Conservation (phyloP, 2,888 invertebrate species). For the Himalopsyche tibetana region DNA sequence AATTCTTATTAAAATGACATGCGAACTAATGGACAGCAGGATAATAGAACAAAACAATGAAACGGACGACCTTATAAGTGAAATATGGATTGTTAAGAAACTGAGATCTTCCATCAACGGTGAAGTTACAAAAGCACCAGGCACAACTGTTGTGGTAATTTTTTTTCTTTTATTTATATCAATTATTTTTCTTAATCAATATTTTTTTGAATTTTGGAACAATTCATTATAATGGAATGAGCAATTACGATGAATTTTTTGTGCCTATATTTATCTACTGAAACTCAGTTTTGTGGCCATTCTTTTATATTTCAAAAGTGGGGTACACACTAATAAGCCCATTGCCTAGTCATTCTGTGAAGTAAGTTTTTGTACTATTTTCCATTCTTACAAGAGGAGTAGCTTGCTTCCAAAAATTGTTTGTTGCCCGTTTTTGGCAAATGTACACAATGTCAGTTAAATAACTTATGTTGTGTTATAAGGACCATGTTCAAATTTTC, state of each 20-base stretch:
- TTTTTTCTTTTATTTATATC: conserved; percentile 45
- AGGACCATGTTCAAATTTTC: background rate
- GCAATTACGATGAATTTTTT: too few species aligned
- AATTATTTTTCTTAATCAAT: conserved; percentile 44
- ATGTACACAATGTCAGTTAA: too few species aligned
- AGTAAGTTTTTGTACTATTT: too few species aligned
- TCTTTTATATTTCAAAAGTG: too few species aligned
- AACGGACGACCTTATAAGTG: conserved; percentile 77
- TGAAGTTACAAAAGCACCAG: conserved; percentile 86
- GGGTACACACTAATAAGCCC: too few species aligned
- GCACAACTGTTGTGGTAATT: conserved; percentile 82
- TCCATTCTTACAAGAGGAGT: too few species aligned
- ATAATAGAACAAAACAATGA: conserved; percentile 68
- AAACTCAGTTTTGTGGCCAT: too few species aligned
- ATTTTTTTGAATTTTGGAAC: background rate
- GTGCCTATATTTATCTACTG: too few species aligned
- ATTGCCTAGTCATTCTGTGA: too few species aligned
- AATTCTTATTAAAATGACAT: conserved; percentile 78
- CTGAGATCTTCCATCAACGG: conserved; percentile 85
- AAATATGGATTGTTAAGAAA: conserved; percentile 86
- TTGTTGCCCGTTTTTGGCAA: too few species aligned
- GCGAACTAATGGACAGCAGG: conserved; percentile 72
- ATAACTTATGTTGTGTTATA: background rate
- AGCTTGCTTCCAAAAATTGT: too few species aligned
- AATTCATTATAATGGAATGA: too few species aligned